phyloP scores from a whole-genome alignment of 1,140 invertebrate species.

The Pseudomyrmex dendroicus region DNA sequence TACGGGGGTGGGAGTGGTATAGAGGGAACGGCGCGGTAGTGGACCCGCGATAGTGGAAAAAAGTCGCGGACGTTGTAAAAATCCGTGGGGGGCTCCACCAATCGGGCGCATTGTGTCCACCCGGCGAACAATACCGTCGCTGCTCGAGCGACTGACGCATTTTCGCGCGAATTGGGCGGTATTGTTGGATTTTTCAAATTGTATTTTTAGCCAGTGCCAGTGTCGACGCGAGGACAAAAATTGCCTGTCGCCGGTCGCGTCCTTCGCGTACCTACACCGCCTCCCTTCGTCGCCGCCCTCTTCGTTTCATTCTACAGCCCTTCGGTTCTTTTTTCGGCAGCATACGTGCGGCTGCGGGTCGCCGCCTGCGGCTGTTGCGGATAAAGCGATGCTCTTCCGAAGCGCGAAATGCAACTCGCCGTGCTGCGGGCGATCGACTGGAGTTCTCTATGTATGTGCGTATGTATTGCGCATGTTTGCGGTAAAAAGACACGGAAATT shows the following conservation, averaged over 20 bases:
- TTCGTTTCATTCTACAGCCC: constrained; percentile 18
- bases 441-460: not conserved
- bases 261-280: constrained; percentile 49
- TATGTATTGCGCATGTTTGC: constrained; percentile 8
- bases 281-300: not conserved
- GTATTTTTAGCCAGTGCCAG: constrained; percentile 75
- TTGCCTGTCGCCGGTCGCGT: constrained; percentile 57
- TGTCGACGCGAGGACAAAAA: constrained; percentile 68
- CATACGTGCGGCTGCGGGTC: constrained; percentile 27
- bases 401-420: constrained; percentile 36
- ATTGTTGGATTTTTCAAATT: constrained; percentile 83
- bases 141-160: constrained; percentile 71
- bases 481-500: not conserved
- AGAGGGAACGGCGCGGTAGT: not conserved
- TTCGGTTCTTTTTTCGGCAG: constrained; percentile 35
- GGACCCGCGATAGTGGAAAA: constrained; percentile 70
- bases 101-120: constrained; percentile 83
- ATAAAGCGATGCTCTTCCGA: constrained; percentile 44
- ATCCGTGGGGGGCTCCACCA: constrained; percentile 76
- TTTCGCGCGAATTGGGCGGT: constrained; percentile 80
- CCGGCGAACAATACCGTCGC: constrained; percentile 78
- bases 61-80: constrained; percentile 81
- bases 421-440: constrained; percentile 35
- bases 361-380: constrained; percentile 52
- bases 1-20: constrained; percentile 4